These are phyloP conservation scores for Balaeniceps rex DNA, from an alignment of 2,113 vertebrate genomes.

Conservation along the genomic window DNA sequence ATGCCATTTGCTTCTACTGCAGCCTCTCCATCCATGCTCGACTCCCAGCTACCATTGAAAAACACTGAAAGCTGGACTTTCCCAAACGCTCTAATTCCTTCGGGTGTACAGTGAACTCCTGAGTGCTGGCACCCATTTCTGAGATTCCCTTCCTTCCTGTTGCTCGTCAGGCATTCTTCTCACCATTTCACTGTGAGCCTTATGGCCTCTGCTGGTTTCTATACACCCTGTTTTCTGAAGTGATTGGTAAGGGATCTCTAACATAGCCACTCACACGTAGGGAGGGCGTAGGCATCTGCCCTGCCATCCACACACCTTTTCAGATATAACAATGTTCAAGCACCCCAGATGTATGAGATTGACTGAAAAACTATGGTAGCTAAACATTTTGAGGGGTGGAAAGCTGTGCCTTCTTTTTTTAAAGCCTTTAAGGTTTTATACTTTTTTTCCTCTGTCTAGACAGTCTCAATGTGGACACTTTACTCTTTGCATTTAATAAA, in stretches of 20 bases:
- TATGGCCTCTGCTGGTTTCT: background rate
- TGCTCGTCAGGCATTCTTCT: accelerated
- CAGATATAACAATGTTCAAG: background rate
- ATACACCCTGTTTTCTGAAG: background rate
- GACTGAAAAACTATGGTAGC: background rate
- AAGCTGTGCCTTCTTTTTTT: background rate
- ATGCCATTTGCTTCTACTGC: background rate
- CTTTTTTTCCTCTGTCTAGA: background rate
- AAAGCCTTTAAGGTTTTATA: background rate
- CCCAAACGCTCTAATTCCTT: background rate
- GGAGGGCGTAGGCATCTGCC: background rate
- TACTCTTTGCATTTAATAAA: background rate
- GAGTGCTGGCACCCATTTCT: background rate
- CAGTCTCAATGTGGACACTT: background rate
- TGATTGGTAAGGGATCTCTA: background rate
- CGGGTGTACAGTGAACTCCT: background rate
- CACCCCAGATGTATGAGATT: background rate
- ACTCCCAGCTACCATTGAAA: background rate
- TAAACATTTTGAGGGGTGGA: background rate
- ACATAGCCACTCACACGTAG: background rate
- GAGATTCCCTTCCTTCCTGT: background rate
- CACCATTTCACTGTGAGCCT: background rate
- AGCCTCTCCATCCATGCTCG: background rate
- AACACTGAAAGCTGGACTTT: background rate
- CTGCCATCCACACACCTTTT: background rate